Percentiles rank a stretch among this genome's conserved stretches.
Conservation (phyloP, 2,888 invertebrate species). For the Torymus auratus region DNA sequence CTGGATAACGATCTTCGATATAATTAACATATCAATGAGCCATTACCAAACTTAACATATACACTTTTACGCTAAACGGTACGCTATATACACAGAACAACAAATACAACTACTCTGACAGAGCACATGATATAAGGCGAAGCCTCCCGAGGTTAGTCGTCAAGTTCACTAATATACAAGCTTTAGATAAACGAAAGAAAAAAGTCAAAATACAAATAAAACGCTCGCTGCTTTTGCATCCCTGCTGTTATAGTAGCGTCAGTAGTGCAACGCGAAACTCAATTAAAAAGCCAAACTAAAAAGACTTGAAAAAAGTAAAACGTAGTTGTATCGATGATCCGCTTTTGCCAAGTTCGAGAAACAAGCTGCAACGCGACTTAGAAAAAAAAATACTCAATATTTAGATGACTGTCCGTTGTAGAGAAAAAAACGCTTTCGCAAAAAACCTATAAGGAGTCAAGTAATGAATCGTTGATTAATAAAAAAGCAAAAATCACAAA, state of each 20-base stretch:
- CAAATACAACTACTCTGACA: conserved; percentile 11
- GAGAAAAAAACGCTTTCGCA: conserved; percentile 30
- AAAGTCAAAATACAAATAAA: conserved; percentile 21
- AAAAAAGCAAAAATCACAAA: conserved; percentile 22
- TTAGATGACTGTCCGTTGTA: conserved; percentile 36
- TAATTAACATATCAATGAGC: conserved; percentile 57
- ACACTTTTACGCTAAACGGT: conserved; percentile 17
- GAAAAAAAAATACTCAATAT: conserved; percentile 36
- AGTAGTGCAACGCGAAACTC: conserved; percentile 40
- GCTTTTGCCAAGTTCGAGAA: conserved; percentile 52
- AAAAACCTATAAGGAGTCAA: conserved; percentile 33
- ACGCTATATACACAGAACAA: conserved; percentile 29
- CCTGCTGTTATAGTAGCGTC: conserved; percentile 41
- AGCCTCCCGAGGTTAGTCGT: conserved; percentile 43
- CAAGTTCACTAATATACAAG: conserved; percentile 31
- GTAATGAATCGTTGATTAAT: conserved; percentile 41
- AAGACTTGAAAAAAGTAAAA: conserved; percentile 40
- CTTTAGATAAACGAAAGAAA: conserved; percentile 21
- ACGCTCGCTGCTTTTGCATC: conserved; percentile 48
- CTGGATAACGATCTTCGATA: conserved; percentile 54
- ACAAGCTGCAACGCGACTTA: conserved; percentile 39
- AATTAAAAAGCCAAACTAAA: conserved; percentile 42
- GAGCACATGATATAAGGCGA: conserved; percentile 28
- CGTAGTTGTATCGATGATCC: conserved; percentile 48
- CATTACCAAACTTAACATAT: conserved; percentile 40